Base-by-base conservation (phyloP, 1,140 invertebrate species). In the Macrosteles quadrilineatus region DNA sequence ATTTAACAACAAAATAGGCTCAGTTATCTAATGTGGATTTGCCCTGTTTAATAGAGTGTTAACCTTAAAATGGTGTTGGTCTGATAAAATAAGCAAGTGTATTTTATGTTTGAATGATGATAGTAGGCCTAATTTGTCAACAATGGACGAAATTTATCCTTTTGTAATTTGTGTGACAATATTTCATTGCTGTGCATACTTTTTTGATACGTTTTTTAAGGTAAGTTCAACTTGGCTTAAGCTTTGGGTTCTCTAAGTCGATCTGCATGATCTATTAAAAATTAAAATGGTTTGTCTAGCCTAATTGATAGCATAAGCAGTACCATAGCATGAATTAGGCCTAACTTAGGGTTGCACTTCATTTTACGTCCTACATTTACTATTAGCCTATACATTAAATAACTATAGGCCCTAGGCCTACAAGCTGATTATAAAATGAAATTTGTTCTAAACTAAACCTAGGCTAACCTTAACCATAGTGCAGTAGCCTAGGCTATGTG, bases 121-220 rank as follows among this genome's bases (percentile, higher is more conserved):
- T n/a, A n/a, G n/a, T n/a, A n/a, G n/a, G n/a, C n/a, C n/a, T n/a
- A n/a, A n/a, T n/a, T n/a, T n/a, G 32, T 36, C 32, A 36, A 36
- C 32, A 4, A 75, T 75, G 74, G 72, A 75, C 72, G 72, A 73
- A n/a, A 55, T 75, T 47, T 72, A 73, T 31, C 21, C 62, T 11
- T 72, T 72, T 59, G 9, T 75, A 19, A 62, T 75, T 50, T 30
- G 27, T 29, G 64, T 67, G 14, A 62, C 69, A 17, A 47, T 72
- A 14, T 59, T 73, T 45, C 74, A 75, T 63, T 72, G 69, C 43
- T 71, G 70, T 57, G 65, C 74, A 21, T 69, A 67, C 27, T 73
- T 75, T 57, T 73, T 75, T 57, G 71, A 75, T 47, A 69, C 71
- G 14, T 50, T 75, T 69, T 75, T 75, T 40, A 73, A 74, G 70